Percentiles rank a stretch among this genome's conserved stretches.
Evolutionary conservation across 1,140 invertebrate species (phyloP).

Genomic region (Brachystomella parvula): DNA sequence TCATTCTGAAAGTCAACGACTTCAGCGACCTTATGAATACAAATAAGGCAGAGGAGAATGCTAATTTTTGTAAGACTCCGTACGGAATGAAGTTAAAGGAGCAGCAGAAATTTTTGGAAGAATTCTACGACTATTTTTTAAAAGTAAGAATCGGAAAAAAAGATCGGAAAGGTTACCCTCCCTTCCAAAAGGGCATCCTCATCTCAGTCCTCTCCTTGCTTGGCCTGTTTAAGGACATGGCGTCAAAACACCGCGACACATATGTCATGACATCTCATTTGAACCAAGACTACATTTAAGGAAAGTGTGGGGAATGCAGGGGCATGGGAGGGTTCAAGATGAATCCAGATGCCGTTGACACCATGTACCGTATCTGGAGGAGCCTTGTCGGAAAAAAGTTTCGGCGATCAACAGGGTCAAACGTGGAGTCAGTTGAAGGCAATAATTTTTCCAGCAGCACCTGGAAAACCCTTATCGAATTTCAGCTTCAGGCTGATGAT

Average conservation of each 20-base stretch:
- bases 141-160: conserved; percentile 1
- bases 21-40: conserved; percentile 7
- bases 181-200: background rate
- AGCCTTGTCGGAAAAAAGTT: background rate
- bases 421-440: background rate
- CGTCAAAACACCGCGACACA: background rate
- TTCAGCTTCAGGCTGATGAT: background rate
- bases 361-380: background rate
- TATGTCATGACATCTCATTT: conserved; percentile 1
- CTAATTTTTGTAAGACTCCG: background rate
- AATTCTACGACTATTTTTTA: conserved; percentile 8
- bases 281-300: conserved; percentile 10
- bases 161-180: background rate
- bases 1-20: background rate
- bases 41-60: background rate
- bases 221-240: background rate
- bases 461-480: too few relatives aligned
- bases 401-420: background rate
- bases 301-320: background rate
- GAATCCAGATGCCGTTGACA: background rate
- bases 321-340: background rate
- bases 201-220: background rate
- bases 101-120: background rate
- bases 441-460: background rate
- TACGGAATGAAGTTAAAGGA: background rate